These are phyloP conservation scores for Apodemus sylvaticus DNA, from an alignment of 2,113 vertebrate species.

Conservation along the genomic window DNA sequence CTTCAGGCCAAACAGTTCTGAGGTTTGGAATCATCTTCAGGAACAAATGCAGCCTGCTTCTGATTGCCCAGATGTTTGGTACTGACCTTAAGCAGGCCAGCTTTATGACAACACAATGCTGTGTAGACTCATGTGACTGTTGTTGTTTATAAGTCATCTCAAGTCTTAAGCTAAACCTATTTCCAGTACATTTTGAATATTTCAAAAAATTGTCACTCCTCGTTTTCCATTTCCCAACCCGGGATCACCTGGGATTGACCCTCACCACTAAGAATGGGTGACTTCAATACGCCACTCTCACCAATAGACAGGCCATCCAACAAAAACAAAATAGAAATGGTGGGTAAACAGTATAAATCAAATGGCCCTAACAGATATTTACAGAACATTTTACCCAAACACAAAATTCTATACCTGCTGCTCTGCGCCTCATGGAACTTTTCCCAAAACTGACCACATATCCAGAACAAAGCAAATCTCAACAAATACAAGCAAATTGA, in stretches of 20 bases:
- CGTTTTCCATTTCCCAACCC: not conserved
- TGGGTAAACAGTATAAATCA: not conserved
- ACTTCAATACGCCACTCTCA: not conserved
- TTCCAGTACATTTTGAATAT: not conserved
- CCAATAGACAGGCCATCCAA: not conserved
- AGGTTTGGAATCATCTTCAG: constrained; percentile 93
- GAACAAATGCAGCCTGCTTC: constrained; percentile 85
- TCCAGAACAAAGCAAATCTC: not conserved
- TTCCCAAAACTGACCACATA: not conserved
- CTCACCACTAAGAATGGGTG: not conserved
- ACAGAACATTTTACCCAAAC: not conserved
- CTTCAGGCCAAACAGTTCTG: constrained; percentile 84
- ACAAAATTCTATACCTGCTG: not conserved
- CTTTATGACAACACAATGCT: not conserved
- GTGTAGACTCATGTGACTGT: not conserved
- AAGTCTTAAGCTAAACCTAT: not conserved
- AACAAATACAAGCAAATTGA: not conserved
- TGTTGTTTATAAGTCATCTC: not conserved
- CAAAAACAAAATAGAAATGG: not conserved
- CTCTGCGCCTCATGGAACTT: not conserved
- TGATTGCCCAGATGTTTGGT: not conserved
- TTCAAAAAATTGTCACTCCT: not conserved
- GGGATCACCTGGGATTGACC: not conserved
- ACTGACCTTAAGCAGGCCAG: not conserved
- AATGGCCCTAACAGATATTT: too few species aligned